Percentiles rank a stretch among this genome's conserved stretches.
These are phyloP conservation scores for Canis aureus DNA, from an alignment of 2,113 vertebrate species.

Conservation along the genomic window DNA sequence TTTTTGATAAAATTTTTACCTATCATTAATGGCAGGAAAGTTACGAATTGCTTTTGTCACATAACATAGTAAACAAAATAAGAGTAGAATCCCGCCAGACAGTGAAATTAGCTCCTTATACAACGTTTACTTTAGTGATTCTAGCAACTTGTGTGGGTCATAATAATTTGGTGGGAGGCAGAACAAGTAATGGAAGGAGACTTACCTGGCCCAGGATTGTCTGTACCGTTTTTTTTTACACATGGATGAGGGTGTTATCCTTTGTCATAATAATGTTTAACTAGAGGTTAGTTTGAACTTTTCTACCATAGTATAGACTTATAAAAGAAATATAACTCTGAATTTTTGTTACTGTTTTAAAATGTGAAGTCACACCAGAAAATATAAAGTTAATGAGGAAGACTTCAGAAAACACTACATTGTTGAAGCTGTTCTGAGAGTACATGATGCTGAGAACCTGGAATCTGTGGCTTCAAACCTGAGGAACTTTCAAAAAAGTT, in stretches of 20 bases:
- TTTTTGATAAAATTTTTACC: conserved; percentile 62
- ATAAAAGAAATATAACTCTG: not conserved
- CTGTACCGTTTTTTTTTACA: not conserved
- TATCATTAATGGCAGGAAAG: conserved; percentile 1
- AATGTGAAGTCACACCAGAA: not conserved
- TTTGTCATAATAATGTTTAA: not conserved
- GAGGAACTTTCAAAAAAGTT: not conserved
- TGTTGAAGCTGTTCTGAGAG: not conserved
- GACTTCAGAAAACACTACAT: not conserved
- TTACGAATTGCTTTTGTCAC: not conserved
- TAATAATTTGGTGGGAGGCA: not conserved
- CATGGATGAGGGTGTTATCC: not conserved
- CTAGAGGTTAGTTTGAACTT: not conserved
- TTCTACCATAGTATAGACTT: not conserved
- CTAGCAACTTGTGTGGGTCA: not conserved
- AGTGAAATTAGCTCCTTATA: not conserved
- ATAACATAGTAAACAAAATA: not conserved
- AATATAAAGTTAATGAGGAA: not conserved
- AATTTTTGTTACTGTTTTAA: not conserved
- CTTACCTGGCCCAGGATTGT: not conserved
- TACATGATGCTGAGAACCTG: not conserved
- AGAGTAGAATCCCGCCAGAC: not conserved
- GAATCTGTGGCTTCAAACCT: not conserved
- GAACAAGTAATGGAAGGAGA: not conserved
- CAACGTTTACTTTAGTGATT: not conserved